A percentile compares a stretch with the other conserved stretches of the same genome.
These are phyloP conservation scores for Diceros bicornis DNA, from an alignment of 2,797 vertebrate species.

Conservation along the genomic window DNA sequence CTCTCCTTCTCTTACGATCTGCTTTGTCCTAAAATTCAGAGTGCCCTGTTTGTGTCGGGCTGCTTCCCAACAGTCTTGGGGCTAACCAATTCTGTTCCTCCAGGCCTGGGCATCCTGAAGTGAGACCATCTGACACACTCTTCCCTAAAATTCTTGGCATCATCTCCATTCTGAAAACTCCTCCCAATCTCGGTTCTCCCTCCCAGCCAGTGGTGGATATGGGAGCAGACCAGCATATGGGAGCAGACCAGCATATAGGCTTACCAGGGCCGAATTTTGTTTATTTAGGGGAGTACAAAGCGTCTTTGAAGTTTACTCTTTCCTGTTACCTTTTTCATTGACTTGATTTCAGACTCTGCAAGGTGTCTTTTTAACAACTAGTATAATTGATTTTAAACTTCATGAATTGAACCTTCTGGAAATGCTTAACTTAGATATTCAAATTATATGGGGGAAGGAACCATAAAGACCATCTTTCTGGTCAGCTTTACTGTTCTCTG, in stretches of 20 bases:
- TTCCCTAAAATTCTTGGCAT: conserved; percentile 82
- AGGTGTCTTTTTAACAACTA: conserved; percentile 1
- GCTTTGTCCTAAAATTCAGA: conserved; percentile 88
- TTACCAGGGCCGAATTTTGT: conserved; percentile 48
- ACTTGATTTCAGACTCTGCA: conserved; percentile 48
- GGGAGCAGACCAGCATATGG: conserved; percentile 62
- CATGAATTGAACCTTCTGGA: conserved; percentile 51
- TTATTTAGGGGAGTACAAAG: conserved; percentile 62
- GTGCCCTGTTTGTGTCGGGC: conserved; percentile 85
- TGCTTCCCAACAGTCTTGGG: conserved; percentile 88
- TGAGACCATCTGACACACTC: conserved; percentile 87
- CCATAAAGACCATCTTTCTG: not conserved
- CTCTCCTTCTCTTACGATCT: conserved; percentile 88
- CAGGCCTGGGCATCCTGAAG: conserved; percentile 88
- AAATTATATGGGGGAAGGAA: conserved; percentile 9
- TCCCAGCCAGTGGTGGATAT: conserved; percentile 63
- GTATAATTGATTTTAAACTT: conserved; percentile 58
- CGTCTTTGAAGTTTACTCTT: conserved; percentile 67
- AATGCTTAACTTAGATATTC: conserved; percentile 47
- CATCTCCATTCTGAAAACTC: conserved; percentile 74
- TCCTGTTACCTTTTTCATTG: not conserved
- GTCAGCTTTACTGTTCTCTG: not conserved
- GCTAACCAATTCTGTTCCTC: conserved; percentile 88
- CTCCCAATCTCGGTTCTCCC: conserved; percentile 63
- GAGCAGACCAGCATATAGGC: conserved; percentile 26